These are phyloP conservation scores for Eleginops maclovinus DNA, from an alignment of 2,113 vertebrate species.

Conservation along the genomic window DNA sequence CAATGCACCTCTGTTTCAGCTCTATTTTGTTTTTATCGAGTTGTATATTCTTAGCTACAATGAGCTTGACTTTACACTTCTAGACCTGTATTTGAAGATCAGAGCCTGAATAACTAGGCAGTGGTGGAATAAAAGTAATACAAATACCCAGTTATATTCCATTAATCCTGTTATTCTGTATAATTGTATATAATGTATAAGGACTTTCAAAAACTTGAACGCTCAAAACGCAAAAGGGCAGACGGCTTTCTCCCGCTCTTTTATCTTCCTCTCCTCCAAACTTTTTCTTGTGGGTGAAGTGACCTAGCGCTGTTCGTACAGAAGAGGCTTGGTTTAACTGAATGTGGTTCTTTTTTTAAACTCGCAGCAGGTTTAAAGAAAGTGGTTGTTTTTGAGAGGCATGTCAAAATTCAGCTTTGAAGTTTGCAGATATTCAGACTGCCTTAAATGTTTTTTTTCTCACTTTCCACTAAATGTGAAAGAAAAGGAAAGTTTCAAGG, in stretches of 20 bases:
- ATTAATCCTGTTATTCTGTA: neutral
- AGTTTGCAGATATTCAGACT: slow-evolving; percentile 5
- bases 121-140: neutral
- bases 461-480: slow-evolving; percentile 20
- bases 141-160: too few species aligned
- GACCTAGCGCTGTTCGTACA: neutral
- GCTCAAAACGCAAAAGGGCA: neutral
- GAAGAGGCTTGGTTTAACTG: neutral
- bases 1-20: too few species aligned
- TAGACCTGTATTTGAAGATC: neutral
- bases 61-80: too few species aligned
- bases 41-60: too few species aligned
- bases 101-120: neutral
- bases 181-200: neutral
- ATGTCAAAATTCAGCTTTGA: slow-evolving; percentile 16
- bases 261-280: neutral
- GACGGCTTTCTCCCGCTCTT: neutral
- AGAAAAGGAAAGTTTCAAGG: slow-evolving; percentile 8
- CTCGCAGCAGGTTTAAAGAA: neutral
- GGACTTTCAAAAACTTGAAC: neutral
- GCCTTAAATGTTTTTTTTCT: slow-evolving; percentile 25
- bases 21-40: too few species aligned
- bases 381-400: slow-evolving; percentile 23
- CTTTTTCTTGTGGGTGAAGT: neutral
- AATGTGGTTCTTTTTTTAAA: neutral